A percentile compares a stretch with the other conserved stretches of the same genome.
Conservation (phyloP, 2,888 invertebrate genomes). For the Rosalia funebris region DNA sequence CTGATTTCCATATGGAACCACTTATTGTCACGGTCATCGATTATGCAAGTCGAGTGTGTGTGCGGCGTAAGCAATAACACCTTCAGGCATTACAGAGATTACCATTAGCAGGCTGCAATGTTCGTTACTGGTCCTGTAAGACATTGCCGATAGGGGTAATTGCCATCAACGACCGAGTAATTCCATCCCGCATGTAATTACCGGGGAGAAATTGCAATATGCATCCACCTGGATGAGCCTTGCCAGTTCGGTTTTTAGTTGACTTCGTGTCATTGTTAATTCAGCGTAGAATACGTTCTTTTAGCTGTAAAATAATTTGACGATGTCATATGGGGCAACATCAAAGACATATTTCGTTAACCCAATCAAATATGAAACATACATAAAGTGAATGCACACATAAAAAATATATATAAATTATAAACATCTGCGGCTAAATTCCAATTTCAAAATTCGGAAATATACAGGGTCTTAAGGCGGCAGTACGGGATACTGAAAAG, state of each 20-base stretch:
- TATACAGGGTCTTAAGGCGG: too few species aligned
- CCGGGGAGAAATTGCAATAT: conserved; percentile 25
- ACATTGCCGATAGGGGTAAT: conserved; percentile 26
- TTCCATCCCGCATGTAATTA: conserved; percentile 21
- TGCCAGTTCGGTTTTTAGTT: not conserved
- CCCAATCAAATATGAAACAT: too few species aligned
- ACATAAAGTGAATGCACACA: too few species aligned
- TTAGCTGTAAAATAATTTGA: too few species aligned
- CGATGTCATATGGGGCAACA: too few species aligned
- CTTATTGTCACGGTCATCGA: conserved; percentile 14
- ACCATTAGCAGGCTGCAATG: conserved; percentile 22
- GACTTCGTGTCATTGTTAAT: not conserved
- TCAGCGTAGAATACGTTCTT: too few species aligned
- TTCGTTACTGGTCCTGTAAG: conserved; percentile 21
- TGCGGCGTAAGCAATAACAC: conserved; percentile 17
- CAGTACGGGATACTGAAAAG: too few species aligned
- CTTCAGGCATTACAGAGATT: conserved; percentile 16
- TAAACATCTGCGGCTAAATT: too few species aligned
- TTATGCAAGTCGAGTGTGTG: conserved; percentile 11
- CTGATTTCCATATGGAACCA: conserved; percentile 17
- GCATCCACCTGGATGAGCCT: conserved; percentile 24
- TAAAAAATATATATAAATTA: too few species aligned
- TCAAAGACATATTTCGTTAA: too few species aligned
- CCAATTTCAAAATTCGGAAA: too few species aligned
- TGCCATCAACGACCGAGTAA: conserved; percentile 22